These are phyloP conservation scores for Tragulus kanchil DNA, from an alignment of 2,113 vertebrate species.

Conservation along the genomic window DNA sequence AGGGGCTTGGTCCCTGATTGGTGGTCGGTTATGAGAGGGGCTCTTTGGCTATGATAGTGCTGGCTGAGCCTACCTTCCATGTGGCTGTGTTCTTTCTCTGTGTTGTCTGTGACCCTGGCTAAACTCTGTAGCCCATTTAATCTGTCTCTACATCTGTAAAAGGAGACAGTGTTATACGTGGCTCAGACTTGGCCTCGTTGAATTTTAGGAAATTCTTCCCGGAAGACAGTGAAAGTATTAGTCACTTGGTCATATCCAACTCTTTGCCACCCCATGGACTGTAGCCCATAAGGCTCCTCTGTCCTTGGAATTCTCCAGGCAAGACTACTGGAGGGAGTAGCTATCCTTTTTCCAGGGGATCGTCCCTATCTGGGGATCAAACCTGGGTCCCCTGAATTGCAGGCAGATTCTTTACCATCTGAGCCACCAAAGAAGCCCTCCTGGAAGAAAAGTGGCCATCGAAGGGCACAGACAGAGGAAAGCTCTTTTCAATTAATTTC, in stretches of 20 bases:
- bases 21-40: neutral
- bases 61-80: neutral
- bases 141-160: constrained; percentile 2
- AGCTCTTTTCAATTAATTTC: neutral
- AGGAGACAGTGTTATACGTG: neutral
- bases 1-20: accelerated
- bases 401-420: neutral
- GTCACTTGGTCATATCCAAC: neutral
- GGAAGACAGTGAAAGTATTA: neutral
- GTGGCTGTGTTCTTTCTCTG: neutral
- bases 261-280: neutral
- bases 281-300: neutral
- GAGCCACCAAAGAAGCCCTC: neutral
- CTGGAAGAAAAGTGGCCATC: neutral
- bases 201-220: constrained; percentile 31
- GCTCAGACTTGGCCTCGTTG: neutral
- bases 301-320: neutral
- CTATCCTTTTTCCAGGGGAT: neutral
- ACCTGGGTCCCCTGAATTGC: neutral
- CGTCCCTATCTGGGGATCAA: neutral
- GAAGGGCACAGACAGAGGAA: neutral
- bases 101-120: neutral
- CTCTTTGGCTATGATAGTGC: neutral
- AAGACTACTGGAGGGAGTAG: neutral
- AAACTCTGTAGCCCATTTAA: neutral